Evolutionary conservation across 2,888 invertebrate genomes (phyloP), one percentile per base, ranked within the genome.

Genomic region (Strigamia transsilvanica): DNA sequence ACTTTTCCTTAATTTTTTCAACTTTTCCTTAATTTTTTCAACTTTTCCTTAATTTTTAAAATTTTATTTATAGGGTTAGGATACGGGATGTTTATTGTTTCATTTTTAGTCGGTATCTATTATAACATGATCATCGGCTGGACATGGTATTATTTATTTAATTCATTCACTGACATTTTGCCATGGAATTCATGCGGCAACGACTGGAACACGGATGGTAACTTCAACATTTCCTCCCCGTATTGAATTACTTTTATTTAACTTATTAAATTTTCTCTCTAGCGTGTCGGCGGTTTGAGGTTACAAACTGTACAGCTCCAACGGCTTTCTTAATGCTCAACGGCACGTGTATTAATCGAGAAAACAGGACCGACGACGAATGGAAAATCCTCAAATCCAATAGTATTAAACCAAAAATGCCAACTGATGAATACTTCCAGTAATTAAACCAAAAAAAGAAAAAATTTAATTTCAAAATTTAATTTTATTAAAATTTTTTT

Each of bases 91-190:
- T 89, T 90, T 84, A 85, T 89, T 38, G 88, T 90, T 83, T 90
- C 90, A 1, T 87, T 87, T 66, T 85, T 90, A 82, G 88, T 90
- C 46, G 88, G 89, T 32, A 87, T 90, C 83, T 90, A 90, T 86
- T 90, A 90, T 87, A 90, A 90, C 85, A 88, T 90, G 87, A 88
- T 90, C 84, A 88, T 90, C 13, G 89, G 90, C 12, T 90, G 90
- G 90, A 88, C 90, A 2, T 85, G 91, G 61, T 89, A 88, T 86
- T 90, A 90, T 84, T 86, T 90, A 81, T 87, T 89, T 84, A 87
- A 88, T 7, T 89, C 89, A 12, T 87, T 89, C 83, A 87, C 87
- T 18, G 85, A 86, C n/a, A 85, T 87, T 15, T 85, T 90, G 38
- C 89, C 89, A 0, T 90, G 90, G 90, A 86, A 86, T 61, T 86